Conservation (phyloP, 2,113 vertebrate genomes). For the Setophaga kirtlandii region DNA sequence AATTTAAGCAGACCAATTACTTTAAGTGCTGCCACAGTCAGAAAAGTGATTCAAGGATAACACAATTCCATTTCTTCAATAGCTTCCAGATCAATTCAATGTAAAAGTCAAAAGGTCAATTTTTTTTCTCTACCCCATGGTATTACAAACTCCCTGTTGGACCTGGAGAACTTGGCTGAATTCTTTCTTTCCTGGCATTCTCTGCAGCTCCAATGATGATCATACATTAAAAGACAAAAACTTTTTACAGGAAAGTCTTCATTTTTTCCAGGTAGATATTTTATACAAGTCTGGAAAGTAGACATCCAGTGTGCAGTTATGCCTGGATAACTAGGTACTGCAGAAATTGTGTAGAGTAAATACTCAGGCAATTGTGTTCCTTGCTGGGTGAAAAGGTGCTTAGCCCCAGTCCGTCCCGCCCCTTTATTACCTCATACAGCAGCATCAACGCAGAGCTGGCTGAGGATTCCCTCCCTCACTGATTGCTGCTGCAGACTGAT, state of each 20-base stretch:
- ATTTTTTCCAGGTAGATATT: not conserved
- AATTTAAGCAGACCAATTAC: slow-evolving; percentile 46
- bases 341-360: not conserved
- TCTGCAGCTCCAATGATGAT: not conserved
- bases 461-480: not conserved
- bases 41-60: slow-evolving; percentile 48
- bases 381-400: not conserved
- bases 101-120: not conserved
- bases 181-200: not conserved
- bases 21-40: slow-evolving; percentile 42
- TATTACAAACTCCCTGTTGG: not conserved
- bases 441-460: not conserved
- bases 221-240: not conserved
- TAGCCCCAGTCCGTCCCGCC: not conserved
- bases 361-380: not conserved
- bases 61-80: slow-evolving; percentile 8
- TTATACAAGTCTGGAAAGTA: not conserved
- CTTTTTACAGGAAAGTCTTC: not conserved
- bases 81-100: slow-evolving; percentile 26
- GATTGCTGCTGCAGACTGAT: not conserved
- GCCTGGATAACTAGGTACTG: not conserved
- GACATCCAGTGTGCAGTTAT: not conserved
- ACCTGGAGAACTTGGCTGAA: not conserved
- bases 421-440: not conserved
- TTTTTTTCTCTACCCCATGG: not conserved